phyloP scores from a whole-genome alignment of 2,113 vertebrate species.

The Cynocephalus volans region DNA sequence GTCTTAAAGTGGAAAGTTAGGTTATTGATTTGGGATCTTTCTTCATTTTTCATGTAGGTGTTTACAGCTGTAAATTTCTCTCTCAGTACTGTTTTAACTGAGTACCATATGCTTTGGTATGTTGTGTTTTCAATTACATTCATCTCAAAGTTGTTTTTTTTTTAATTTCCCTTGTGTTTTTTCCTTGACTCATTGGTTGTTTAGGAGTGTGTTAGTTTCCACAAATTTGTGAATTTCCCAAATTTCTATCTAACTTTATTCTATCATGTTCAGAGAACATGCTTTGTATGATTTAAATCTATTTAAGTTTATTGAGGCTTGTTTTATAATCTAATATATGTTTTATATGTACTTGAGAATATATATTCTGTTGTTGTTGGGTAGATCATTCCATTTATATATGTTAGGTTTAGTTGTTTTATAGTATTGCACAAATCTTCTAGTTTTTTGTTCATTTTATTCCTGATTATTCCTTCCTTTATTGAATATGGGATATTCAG shows the following conservation, averaged over 20 bases:
- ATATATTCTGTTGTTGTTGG: neutral
- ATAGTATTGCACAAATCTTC: neutral
- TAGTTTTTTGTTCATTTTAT: neutral
- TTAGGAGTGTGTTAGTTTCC: neutral
- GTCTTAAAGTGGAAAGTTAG: neutral
- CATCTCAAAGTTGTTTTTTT: neutral
- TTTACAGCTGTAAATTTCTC: neutral
- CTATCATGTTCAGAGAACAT: neutral
- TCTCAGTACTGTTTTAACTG: neutral
- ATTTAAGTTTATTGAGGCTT: neutral
- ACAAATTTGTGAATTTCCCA: neutral
- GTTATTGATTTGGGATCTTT: neutral
- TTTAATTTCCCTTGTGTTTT: neutral
- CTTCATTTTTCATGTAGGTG: neutral
- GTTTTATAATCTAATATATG: neutral
- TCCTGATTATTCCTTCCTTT: neutral
- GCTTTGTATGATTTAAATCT: neutral
- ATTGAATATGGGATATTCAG: neutral
- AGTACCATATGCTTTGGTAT: neutral
- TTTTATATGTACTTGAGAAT: neutral
- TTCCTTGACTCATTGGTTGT: neutral
- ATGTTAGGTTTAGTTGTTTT: neutral
- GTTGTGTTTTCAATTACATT: neutral
- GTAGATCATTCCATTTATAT: neutral
- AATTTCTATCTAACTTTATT: neutral